Percentiles rank a stretch among this genome's conserved stretches.
Conservation (phyloP, 2,113 vertebrate species). For the Pelobates fuscus region DNA sequence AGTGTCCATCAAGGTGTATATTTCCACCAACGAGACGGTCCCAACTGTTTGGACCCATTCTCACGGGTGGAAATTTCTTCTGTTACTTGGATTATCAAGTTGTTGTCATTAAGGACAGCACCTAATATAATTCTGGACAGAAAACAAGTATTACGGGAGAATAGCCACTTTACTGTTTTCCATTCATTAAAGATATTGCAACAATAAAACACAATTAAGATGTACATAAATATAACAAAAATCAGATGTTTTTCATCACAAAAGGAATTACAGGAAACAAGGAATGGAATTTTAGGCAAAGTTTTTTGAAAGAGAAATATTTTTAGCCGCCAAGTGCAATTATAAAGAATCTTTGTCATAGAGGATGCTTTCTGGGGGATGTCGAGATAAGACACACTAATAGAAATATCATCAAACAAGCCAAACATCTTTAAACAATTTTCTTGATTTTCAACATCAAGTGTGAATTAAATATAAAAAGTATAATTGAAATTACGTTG, state of each 20-base stretch:
- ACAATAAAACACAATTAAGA: slow-evolving; percentile 37
- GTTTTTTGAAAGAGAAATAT: not conserved
- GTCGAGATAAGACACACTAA: slow-evolving; percentile 3
- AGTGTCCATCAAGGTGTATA: too few relatives aligned
- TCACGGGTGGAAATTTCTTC: too few relatives aligned
- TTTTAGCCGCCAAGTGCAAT: slow-evolving; percentile 9
- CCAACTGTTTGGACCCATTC: too few relatives aligned
- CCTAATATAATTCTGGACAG: slow-evolving; percentile 9
- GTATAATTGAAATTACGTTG: too few relatives aligned
- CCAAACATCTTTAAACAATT: slow-evolving; percentile 4
- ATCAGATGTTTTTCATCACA: slow-evolving; percentile 12
- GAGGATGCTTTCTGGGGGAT: not conserved
- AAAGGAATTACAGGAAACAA: not conserved
- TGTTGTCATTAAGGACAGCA: slow-evolving; percentile 1
- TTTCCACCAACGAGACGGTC: too few relatives aligned
- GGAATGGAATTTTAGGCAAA: slow-evolving; percentile 17
- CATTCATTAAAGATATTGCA: slow-evolving; percentile 14
- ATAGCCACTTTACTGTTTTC: slow-evolving; percentile 3
- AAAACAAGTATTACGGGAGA: not conserved
- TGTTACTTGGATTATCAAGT: not conserved
- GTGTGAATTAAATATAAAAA: slow-evolving; percentile 2
- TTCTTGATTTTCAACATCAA: not conserved
- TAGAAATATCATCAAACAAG: not conserved
- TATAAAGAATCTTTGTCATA: not conserved
- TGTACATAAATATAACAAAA: slow-evolving; percentile 29